Evolutionary conservation across 1,140 invertebrate genomes (phyloP), one percentile per base, ranked within the genome.

Genomic region (Lasioglossum albipes): DNA sequence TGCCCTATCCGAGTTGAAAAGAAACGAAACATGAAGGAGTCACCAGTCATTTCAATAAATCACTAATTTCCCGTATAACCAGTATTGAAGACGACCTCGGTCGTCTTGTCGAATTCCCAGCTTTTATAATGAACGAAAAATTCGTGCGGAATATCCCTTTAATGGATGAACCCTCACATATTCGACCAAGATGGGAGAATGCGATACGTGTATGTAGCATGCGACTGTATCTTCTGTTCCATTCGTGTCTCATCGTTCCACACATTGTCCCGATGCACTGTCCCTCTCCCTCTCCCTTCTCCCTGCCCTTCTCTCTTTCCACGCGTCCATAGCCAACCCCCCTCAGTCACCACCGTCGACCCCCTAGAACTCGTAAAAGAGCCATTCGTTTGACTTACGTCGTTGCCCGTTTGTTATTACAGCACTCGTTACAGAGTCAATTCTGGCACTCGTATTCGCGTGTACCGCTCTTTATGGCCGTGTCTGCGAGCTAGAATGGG

Each of bases 351-450:
- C 57, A 20, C 10, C 65, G 82, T 49, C 74, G 52, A 54, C 52
- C 57, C 57, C n/a, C 20, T 59, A 79, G 85, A 83, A 83, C 88
- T 90, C 89, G 86, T 90, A 90, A 90, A 90, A 90, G 80, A 84
- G 76, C 87, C 86, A 88, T 90, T 88, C 87, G 82, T 90, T 90
- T 89, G 89, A 90, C 89, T 90, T 89, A 88, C 84, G 86, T 83
- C 84, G 75, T 82, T 69, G 87, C 84, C 74, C 85, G 76, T 88
- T 89, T 87, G 87, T 89, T 88, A 90, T 88, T 88, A 87, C 86
- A 82, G 73, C 62, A 81, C 87, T 87, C 83, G 75, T 83, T 86
- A 87, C 78, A 74, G 85, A 87, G 84, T 87, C 78, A 84, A 87
- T 87, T 86, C 82, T 84, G 85, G 72, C 79, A 87, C 85, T 83